Evolutionary conservation across 2,888 invertebrate genomes (phyloP).

Genomic region (Acrobasis suavella): DNA sequence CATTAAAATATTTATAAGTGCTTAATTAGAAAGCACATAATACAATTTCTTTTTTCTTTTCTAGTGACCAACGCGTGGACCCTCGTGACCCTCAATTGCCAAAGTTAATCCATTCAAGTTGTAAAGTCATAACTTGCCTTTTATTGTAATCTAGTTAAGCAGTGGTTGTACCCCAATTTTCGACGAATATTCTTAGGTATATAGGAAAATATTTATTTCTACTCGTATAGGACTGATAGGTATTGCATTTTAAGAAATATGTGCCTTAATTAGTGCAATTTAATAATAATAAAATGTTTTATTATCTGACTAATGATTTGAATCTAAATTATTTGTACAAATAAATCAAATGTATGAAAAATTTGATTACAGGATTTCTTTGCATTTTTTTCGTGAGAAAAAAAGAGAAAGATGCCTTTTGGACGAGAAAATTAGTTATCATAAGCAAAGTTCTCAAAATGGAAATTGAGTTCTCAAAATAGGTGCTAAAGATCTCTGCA

Average conservation of each 20-base stretch:
- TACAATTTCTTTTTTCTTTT: conserved; percentile 33
- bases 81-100: conserved; percentile 52
- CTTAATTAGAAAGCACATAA: too few species aligned
- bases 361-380: background rate
- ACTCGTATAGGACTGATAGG: conserved; percentile 37
- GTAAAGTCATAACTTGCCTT: conserved; percentile 52
- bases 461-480: too few species aligned
- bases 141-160: conserved; percentile 31
- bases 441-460: background rate
- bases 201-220: conserved; percentile 29
- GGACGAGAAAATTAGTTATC: background rate
- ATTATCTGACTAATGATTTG: conserved; percentile 2
- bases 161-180: conserved; percentile 33
- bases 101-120: conserved; percentile 58
- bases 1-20: too few species aligned
- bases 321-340: background rate
- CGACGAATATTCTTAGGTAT: conserved; percentile 28
- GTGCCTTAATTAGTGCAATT: conserved; percentile 52
- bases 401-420: background rate
- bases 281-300: conserved; percentile 10
- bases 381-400: conserved; percentile 6
- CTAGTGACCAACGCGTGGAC: conserved; percentile 54
- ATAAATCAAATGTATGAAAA: background rate
- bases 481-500: conserved; percentile 16
- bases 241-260: conserved; percentile 43